Percentiles rank a stretch among this genome's conserved stretches.
Evolutionary conservation across 1,140 invertebrate genomes (phyloP).

Genomic region (Teleopsis dalmanni): DNA sequence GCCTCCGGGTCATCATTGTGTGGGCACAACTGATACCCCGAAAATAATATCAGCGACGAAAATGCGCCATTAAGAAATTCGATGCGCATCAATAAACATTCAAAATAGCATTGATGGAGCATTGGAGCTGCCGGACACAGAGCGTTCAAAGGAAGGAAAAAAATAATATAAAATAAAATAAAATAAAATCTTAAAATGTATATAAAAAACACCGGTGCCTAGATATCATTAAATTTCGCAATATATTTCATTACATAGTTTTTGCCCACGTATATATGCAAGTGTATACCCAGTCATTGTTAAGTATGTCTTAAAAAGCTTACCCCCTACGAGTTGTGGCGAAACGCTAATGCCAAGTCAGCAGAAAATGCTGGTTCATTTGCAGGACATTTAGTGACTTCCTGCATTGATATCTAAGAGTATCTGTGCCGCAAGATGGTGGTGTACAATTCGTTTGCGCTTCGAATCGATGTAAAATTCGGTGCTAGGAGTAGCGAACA

Average conservation of each 20-base stretch:
- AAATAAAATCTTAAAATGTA: background rate
- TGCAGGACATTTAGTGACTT: background rate
- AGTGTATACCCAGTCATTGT: too few species aligned
- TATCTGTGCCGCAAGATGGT: background rate
- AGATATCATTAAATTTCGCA: too few species aligned
- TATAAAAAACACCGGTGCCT: background rate
- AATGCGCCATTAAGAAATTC: conserved; percentile 45
- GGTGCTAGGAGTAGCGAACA: background rate
- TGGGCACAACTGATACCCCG: too few species aligned
- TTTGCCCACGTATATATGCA: too few species aligned
- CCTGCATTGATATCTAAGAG: too few species aligned
- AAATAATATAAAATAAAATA: conserved; percentile 2
- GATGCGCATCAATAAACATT: conserved; percentile 43
- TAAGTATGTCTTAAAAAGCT: too few species aligned
- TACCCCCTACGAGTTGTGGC: too few species aligned
- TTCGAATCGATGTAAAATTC: too few species aligned
- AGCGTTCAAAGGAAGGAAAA: background rate
- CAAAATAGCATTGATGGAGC: conserved; percentile 28
- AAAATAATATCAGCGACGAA: conserved; percentile 25
- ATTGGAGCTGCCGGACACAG: background rate
- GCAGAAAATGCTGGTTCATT: too few species aligned
- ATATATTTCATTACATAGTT: too few species aligned
- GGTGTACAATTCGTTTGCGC: background rate
- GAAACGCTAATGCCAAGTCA: too few species aligned
- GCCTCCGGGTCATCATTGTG: too few species aligned